phyloP scores from a whole-genome alignment of 2,113 vertebrate species.

The Anseranas semipalmata region DNA sequence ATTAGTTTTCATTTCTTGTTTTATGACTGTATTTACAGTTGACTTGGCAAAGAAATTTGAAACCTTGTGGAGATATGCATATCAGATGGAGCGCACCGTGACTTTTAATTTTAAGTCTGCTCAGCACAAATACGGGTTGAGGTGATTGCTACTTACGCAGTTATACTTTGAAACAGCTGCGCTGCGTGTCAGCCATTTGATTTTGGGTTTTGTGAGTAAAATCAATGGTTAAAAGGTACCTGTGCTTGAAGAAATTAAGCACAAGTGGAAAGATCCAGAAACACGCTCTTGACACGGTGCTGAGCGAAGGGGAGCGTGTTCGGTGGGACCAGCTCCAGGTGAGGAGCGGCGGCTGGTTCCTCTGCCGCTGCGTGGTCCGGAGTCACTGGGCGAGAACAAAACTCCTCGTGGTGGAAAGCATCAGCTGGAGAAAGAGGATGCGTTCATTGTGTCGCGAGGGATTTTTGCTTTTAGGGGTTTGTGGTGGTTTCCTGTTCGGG shows the following conservation, averaged over 20 bases:
- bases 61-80: not conserved
- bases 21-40: slow-evolving; percentile 49
- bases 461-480: not conserved
- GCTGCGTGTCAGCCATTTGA: not conserved
- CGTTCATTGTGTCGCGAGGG: not conserved
- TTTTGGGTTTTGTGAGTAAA: not conserved
- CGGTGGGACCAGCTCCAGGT: not conserved
- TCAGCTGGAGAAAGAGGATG: not conserved
- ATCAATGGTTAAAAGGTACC: not conserved
- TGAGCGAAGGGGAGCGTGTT: rapidly evolving
- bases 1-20: slow-evolving; percentile 41
- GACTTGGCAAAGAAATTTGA: slow-evolving; percentile 20
- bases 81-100: rapidly evolving
- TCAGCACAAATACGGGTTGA: rapidly evolving
- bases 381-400: not conserved
- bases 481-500: not conserved
- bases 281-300: rapidly evolving
- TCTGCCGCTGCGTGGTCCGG: not conserved
- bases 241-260: not conserved
- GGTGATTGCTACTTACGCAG: not conserved
- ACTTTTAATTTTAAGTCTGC: not conserved
- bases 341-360: not conserved
- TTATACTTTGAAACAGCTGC: not conserved
- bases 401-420: not conserved
- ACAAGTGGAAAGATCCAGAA: not conserved